A percentile compares a stretch with the other conserved stretches of the same genome.
These are phyloP conservation scores for Rotaria macrura DNA, from an alignment of 2,888 invertebrate species.

Conservation along the genomic window DNA sequence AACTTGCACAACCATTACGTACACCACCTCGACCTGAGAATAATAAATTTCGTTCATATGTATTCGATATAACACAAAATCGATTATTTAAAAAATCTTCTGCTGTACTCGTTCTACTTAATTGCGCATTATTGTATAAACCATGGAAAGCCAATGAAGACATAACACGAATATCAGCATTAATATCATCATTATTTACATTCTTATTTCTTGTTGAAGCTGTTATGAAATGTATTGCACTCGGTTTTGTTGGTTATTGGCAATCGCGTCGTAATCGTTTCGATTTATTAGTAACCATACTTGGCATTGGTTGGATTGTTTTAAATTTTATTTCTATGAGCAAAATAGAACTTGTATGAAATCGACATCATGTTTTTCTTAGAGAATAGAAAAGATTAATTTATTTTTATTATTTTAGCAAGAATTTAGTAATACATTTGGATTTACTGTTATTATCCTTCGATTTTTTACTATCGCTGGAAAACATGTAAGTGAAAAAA, in stretches of 20 bases:
- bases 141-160: slow-evolving; percentile 51
- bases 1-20: slow-evolving; percentile 95
- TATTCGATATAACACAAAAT: slow-evolving; percentile 94
- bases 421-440: slow-evolving; percentile 65
- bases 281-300: slow-evolving; percentile 87
- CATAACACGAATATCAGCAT: slow-evolving; percentile 49
- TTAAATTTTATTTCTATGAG: slow-evolving; percentile 33
- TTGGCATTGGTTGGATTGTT: slow-evolving; percentile 90
- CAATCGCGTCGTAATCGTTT: slow-evolving; percentile 92
- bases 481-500: slow-evolving; percentile 63
- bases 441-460: slow-evolving; percentile 91
- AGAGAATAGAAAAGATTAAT: background rate
- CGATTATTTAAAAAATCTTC: slow-evolving; percentile 85
- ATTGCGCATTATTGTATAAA: slow-evolving; percentile 77
- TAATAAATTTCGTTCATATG: slow-evolving; percentile 75
- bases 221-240: slow-evolving; percentile 91
- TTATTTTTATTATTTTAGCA: background rate
- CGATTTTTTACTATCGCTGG: slow-evolving; percentile 98
- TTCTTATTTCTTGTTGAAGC: slow-evolving; percentile 88
- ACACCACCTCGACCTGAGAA: slow-evolving; percentile 82
- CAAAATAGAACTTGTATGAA: slow-evolving; percentile 22
- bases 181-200: slow-evolving; percentile 75
- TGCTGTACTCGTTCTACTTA: slow-evolving; percentile 80
- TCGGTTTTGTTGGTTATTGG: slow-evolving; percentile 94
- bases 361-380: background rate